Conservation (phyloP, 2,797 vertebrate species). For the Peromyscus attwateri region DNA sequence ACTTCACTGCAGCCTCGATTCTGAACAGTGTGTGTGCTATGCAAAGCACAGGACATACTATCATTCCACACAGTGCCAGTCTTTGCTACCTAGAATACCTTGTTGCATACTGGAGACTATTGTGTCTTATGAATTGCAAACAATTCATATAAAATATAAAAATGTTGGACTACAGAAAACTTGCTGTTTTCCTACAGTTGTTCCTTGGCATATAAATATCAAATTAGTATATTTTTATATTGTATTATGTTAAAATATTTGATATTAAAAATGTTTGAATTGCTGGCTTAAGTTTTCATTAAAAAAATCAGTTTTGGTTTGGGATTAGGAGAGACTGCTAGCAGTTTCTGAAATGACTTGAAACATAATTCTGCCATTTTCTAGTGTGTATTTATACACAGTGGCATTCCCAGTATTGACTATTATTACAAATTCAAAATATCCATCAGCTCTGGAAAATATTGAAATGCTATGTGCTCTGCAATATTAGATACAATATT, state of each 20-base stretch:
- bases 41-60: neutral
- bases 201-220: neutral
- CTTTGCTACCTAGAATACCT: neutral
- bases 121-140: neutral
- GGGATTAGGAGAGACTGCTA: neutral
- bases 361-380: neutral
- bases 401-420: neutral
- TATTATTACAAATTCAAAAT: neutral
- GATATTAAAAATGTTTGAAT: constrained; percentile 1
- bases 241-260: neutral
- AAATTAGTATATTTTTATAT: neutral
- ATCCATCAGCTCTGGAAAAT: neutral
- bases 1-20: neutral
- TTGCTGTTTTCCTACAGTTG: neutral
- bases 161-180: neutral
- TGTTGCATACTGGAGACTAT: neutral
- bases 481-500: neutral
- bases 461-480: neutral
- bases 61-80: no score
- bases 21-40: neutral
- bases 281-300: neutral
- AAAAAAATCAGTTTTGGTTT: neutral
- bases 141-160: neutral
- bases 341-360: neutral
- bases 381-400: neutral